These are phyloP conservation scores for Miichthys miiuy DNA, from an alignment of 2,797 vertebrate genomes.

Conservation along the genomic window DNA sequence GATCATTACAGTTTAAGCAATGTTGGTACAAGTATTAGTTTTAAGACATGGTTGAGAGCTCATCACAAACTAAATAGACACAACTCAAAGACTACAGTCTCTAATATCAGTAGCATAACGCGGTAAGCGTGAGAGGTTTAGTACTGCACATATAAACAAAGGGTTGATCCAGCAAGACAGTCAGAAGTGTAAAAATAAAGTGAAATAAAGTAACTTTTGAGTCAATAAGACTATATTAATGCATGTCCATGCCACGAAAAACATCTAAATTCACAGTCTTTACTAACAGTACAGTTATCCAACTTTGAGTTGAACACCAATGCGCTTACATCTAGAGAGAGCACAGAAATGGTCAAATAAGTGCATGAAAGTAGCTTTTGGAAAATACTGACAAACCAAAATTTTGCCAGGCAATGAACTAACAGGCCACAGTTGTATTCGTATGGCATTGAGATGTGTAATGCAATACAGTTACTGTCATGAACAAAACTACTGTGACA, in stretches of 20 bases:
- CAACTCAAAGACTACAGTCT: conserved; percentile 95
- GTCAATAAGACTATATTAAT: conserved; percentile 92
- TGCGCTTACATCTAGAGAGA: conserved; percentile 96
- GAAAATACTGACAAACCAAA: conserved; percentile 90
- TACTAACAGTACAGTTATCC: conserved; percentile 94
- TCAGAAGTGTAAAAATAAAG: conserved; percentile 87
- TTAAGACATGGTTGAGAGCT: conserved; percentile 93
- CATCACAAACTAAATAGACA: conserved; percentile 96
- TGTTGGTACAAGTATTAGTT: conserved; percentile 91
- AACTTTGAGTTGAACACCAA: conserved; percentile 93
- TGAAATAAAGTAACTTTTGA: conserved; percentile 83
- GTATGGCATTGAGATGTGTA: conserved; percentile 88
- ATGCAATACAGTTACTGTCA: conserved; percentile 83
- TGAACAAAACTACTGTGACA: conserved; percentile 73
- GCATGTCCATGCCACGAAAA: conserved; percentile 99
- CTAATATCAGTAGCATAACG: conserved; percentile 92
- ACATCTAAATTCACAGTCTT: conserved; percentile 93
- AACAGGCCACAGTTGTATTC: conserved; percentile 88
- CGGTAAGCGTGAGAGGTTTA: conserved; percentile 89
- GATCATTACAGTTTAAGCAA: conserved; percentile 84
- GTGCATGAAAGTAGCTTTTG: conserved; percentile 93
- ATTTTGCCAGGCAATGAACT: conserved; percentile 91
- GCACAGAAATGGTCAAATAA: conserved; percentile 96
- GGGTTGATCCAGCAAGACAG: conserved; percentile 89
- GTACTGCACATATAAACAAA: conserved; percentile 94